Evolutionary conservation across 2,113 vertebrate species (phyloP).

Genomic region (Cebus imitator): DNA sequence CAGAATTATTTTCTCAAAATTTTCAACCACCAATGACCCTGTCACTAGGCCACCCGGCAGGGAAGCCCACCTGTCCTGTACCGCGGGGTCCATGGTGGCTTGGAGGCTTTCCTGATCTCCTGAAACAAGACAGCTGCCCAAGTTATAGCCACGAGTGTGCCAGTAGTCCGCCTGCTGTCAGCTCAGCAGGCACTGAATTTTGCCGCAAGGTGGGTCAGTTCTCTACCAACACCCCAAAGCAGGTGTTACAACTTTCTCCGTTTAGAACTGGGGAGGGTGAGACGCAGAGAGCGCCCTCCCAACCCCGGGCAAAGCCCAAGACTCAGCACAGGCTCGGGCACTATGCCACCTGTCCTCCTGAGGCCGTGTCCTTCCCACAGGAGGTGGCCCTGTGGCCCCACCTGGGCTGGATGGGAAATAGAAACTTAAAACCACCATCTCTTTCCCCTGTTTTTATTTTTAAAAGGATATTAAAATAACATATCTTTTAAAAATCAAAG

Average conservation of each 20-base stretch:
- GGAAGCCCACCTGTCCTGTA: background rate
- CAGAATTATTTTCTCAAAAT: background rate
- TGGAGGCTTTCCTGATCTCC: background rate
- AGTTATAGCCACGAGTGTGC: rapidly evolving
- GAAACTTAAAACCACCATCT: background rate
- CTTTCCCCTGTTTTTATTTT: background rate
- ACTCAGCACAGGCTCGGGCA: rapidly evolving
- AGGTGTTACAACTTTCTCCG: background rate
- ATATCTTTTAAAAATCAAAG: slow-evolving; percentile 12
- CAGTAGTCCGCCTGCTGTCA: background rate
- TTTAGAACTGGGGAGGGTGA: background rate
- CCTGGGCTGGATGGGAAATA: background rate
- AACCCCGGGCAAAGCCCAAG: rapidly evolving
- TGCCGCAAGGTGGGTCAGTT: background rate
- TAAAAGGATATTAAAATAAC: background rate
- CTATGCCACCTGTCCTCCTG: background rate
- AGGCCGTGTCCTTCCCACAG: background rate
- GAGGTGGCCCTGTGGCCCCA: background rate
- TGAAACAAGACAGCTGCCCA: background rate
- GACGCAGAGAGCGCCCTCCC: background rate
- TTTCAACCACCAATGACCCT: background rate
- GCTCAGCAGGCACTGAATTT: rapidly evolving
- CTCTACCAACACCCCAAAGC: background rate
- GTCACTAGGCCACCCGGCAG: background rate
- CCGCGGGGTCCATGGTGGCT: rapidly evolving